A percentile compares a stretch with the other conserved stretches of the same genome.
phyloP scores from a whole-genome alignment of 92 coral and sea anemone genomes.

The Siderastrea siderea region DNA sequence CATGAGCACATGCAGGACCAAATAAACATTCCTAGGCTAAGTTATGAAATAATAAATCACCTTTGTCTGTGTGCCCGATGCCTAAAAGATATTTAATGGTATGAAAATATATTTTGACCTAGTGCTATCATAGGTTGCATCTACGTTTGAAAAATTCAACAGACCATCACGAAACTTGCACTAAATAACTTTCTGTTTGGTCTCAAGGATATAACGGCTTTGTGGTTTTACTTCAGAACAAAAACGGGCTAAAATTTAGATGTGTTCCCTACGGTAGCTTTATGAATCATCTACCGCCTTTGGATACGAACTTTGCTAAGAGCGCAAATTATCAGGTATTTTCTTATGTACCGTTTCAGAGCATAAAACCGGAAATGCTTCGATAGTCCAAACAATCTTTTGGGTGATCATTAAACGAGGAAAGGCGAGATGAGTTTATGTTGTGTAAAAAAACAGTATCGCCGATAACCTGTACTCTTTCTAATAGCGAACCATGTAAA shows the following conservation, averaged over 20 bases:
- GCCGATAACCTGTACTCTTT: background rate
- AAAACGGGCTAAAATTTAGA: background rate
- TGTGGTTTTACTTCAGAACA: background rate
- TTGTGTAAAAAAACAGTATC: conserved; percentile 38
- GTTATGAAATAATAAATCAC: conserved; percentile 16
- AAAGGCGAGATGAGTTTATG: conserved; percentile 9
- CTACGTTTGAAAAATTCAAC: conserved; percentile 36
- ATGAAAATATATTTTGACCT: conserved; percentile 7
- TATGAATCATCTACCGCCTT: background rate
- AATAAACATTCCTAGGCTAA: conserved; percentile 17
- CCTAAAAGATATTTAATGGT: conserved; percentile 14
- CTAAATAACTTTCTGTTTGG: background rate
- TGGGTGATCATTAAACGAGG: conserved; percentile 32
- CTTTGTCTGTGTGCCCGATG: conserved; percentile 9
- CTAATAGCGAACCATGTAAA: conserved; percentile 11
- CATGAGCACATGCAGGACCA: conserved; percentile 3
- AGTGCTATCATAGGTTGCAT: conserved; percentile 23
- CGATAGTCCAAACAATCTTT: conserved; percentile 27
- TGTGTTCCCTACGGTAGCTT: background rate
- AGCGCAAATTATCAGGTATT: background rate
- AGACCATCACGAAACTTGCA: conserved; percentile 30
- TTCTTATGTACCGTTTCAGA: conserved; percentile 1
- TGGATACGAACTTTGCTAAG: background rate
- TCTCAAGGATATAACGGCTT: background rate
- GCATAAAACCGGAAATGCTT: conserved; percentile 35